These are phyloP conservation scores for Ochlodes sylvanus DNA, from an alignment of 2,888 invertebrate species.

Conservation along the genomic window DNA sequence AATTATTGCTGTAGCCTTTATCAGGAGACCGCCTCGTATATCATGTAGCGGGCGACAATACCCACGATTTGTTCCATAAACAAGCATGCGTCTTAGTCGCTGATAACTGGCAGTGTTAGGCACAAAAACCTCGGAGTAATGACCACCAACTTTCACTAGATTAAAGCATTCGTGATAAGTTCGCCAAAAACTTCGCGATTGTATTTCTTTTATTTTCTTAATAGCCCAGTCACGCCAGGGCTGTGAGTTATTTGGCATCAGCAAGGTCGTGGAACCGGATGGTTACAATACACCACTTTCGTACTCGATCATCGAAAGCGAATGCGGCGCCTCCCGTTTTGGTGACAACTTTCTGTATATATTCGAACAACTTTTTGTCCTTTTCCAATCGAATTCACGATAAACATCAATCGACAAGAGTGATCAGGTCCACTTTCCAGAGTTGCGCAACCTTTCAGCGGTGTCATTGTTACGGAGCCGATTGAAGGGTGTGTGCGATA, in stretches of 20 bases:
- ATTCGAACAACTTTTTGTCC: conserved; percentile 77
- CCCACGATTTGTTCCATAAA: conserved; percentile 47
- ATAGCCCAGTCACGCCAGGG: conserved; percentile 64
- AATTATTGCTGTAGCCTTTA: conserved; percentile 24
- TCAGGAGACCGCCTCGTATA: conserved; percentile 18
- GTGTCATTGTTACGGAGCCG: conserved; percentile 57
- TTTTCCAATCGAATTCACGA: conserved; percentile 74
- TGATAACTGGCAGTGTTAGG: conserved; percentile 50
- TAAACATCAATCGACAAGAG: conserved; percentile 73
- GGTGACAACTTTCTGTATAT: conserved; percentile 78
- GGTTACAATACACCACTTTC: conserved; percentile 74
- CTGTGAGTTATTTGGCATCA: conserved; percentile 58
- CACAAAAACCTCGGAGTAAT: conserved; percentile 48
- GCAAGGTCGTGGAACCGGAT: conserved; percentile 77
- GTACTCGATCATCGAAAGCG: conserved; percentile 77
- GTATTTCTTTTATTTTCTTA: conserved; percentile 65
- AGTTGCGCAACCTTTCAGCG: conserved; percentile 66
- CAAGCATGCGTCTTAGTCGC: conserved; percentile 50
- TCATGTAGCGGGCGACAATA: conserved; percentile 36
- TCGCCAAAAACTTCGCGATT: conserved; percentile 65
- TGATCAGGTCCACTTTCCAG: conserved; percentile 77
- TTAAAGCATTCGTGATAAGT: conserved; percentile 62
- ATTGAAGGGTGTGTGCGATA: conserved; percentile 53
- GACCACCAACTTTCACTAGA: conserved; percentile 72
- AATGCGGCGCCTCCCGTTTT: conserved; percentile 70